Base-by-base conservation (phyloP, 2,888 invertebrate genomes). In the Zygothrica quintamaculata region DNA sequence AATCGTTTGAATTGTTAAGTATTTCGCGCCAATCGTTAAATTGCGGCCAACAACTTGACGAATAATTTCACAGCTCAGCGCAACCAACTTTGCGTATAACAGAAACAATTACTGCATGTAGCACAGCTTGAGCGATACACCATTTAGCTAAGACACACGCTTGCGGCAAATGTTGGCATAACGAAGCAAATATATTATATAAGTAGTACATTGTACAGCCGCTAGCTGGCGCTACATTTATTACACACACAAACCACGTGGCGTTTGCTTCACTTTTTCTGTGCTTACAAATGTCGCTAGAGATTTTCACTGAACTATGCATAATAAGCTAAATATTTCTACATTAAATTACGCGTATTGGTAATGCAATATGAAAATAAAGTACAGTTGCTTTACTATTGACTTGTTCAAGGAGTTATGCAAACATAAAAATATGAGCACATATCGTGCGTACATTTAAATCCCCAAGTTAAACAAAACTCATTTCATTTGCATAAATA, bases 401-500 rank as follows among this genome's bases (percentile, higher is more conserved):
- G 1, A 8, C 16, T 16, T 58, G 36, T 18, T 9, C n/a, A 5
- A 22, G 5, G n/a, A 42, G 2, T 22, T 3, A 1, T 26, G 47
- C 47, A 22, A 57, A 48, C 26, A 26, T 34, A 36, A 15, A 53
- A 53, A 58, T 31, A 52, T 15, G 6, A 39, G 46, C 46, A 62
- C 16, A 59, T 40, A 46, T 39, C 7, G 16, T 25, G 8, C 33
- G 39, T 40, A 9, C 26, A 33, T 42, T 5, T 8, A 51, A 74
- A 69, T 69, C 55, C 57, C 34, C 43, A 58, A 65, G 56, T 56
- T 46, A 75, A 74, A 74, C 72, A 75, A 71, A 74, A 58, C 43
- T 48, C 46, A 25, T 46, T 56, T 44, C 69, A 77, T 77, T 77
- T 75, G 62, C 74, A 77, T 77, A 77, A 65, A 73, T 62, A 61